Percentiles rank a stretch among this genome's conserved stretches.
Conservation (phyloP, 2,888 invertebrate genomes). For the Epinotia nisella region DNA sequence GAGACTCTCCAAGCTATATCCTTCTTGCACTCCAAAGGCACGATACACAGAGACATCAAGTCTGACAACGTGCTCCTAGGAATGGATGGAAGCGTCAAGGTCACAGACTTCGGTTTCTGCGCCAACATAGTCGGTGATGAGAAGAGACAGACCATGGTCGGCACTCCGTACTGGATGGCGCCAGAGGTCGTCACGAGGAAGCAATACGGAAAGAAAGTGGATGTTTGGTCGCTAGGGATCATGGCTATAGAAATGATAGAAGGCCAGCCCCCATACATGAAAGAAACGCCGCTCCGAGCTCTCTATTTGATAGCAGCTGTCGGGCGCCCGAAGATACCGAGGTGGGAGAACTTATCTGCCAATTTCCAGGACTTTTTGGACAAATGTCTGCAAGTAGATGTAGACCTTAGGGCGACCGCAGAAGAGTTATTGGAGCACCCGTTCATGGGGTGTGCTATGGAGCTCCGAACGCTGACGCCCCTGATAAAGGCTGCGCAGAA, state of each 20-base stretch:
- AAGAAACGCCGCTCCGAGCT: constrained; percentile 96
- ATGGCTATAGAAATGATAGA: constrained; percentile 98
- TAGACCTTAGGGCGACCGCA: constrained; percentile 90
- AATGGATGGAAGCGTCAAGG: constrained; percentile 96
- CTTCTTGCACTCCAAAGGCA: constrained; percentile 95
- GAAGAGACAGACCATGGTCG: constrained; percentile 98
- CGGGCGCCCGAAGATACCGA: constrained; percentile 95
- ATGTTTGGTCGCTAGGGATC: constrained; percentile 98
- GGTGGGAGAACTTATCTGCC: constrained; percentile 91
- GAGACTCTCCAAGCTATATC: constrained; percentile 94
- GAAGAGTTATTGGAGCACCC: constrained; percentile 91
- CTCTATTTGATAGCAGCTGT: constrained; percentile 98
- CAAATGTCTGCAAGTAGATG: constrained; percentile 94
- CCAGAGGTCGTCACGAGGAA: constrained; percentile 97
- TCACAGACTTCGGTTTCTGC: constrained; percentile 99
- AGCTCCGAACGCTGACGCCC: constrained; percentile 92
- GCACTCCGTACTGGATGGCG: constrained; percentile 99
- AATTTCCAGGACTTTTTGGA: constrained; percentile 93
- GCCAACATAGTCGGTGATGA: constrained; percentile 98
- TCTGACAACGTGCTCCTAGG: constrained; percentile 98
- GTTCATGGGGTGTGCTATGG: constrained; percentile 91
- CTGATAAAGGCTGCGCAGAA: constrained; percentile 96
- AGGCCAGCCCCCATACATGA: constrained; percentile 98
- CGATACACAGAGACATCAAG: constrained; percentile 98
- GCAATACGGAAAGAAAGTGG: constrained; percentile 96